Evolutionary conservation across 1,140 invertebrate species (phyloP).

Genomic region (Daktulosphaira vitifoliae): DNA sequence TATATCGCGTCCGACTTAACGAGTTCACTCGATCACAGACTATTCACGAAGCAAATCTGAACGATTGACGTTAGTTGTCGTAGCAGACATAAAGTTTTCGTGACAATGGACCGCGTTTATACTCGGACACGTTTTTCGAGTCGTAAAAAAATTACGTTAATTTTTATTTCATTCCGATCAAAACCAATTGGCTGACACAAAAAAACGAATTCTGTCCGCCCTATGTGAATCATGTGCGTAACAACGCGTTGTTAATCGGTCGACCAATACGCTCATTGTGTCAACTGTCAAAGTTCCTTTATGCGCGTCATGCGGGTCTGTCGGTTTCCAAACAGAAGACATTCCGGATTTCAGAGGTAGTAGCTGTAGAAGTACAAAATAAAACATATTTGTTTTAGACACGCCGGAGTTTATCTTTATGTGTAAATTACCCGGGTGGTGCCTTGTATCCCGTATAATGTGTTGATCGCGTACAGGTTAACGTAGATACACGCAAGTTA

Average conservation of each 20-base stretch:
- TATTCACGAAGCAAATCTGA: too few relatives aligned
- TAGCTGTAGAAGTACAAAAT: not conserved
- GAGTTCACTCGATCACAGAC: too few relatives aligned
- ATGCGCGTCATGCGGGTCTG: slow-evolving; percentile 10
- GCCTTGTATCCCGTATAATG: not conserved
- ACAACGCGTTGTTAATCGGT: slow-evolving; percentile 3
- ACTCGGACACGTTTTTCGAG: not conserved
- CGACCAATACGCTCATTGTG: slow-evolving; percentile 4
- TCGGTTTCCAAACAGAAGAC: slow-evolving; percentile 18
- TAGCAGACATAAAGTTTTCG: too few relatives aligned
- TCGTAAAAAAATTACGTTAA: slow-evolving; percentile 11
- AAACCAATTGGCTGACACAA: too few relatives aligned
- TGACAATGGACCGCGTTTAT: not conserved
- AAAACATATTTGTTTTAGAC: not conserved
- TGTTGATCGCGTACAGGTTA: too few relatives aligned
- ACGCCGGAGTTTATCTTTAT: slow-evolving; percentile 11
- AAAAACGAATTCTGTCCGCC: not conserved
- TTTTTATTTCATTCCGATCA: too few relatives aligned
- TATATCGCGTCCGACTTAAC: too few relatives aligned
- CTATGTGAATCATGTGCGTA: not conserved
- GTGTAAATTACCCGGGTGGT: slow-evolving; percentile 25
- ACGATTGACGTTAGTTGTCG: too few relatives aligned
- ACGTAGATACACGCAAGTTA: too few relatives aligned
- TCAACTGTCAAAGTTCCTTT: slow-evolving; percentile 6
- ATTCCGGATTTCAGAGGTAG: too few relatives aligned